Evolutionary conservation across 2,888 invertebrate genomes (phyloP), one percentile per base, ranked within the genome.

Genomic region (Erebia epiphron): DNA sequence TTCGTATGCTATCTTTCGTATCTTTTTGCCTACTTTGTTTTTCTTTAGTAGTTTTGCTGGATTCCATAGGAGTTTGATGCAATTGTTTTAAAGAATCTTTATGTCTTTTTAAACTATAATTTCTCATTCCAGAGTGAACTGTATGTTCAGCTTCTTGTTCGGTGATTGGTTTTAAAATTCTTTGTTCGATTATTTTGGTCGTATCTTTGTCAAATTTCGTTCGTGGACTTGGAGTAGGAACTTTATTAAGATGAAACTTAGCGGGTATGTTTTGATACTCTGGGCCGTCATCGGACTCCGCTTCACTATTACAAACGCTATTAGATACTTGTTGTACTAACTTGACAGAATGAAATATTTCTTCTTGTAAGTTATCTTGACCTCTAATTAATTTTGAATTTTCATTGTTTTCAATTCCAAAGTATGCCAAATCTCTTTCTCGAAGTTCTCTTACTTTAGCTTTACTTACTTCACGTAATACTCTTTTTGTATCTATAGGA

Each of bases 401-500:
- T 61, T 16, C 90, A 79, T 71, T 71, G 56, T 83, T 81, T 63
- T 82, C 80, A 18, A 90, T 79, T 43, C 95, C 95, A 78, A 95
- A 95, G 80, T 94, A 95, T 72, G 94, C 94, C 62, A 95, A 86
- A 79, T 95, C 95, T 75, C 94, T 95, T 60, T 94, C 94, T 72
- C 94, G 89, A 57, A 95, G 85, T 82, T 94, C 92, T 75, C 95
- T 87, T 7, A 89, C 85, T 80, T 87, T 90, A 14, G 85, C 76
- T 76, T 83, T 86, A 35, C 76, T 79, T 70, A 81, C 81, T 26
- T 79, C 79, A 75, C 85, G 82, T 67, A 85, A 75, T 11, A 75
- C 75, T 67, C 80, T 87, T 56, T 57, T 67, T 41, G 52, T 65
- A 52, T 61, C 60, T 1, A 52, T 46, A 21, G 26, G 21, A 69